Evolutionary conservation across 2,797 vertebrate genomes (phyloP).

Genomic region (Mus spretus): DNA sequence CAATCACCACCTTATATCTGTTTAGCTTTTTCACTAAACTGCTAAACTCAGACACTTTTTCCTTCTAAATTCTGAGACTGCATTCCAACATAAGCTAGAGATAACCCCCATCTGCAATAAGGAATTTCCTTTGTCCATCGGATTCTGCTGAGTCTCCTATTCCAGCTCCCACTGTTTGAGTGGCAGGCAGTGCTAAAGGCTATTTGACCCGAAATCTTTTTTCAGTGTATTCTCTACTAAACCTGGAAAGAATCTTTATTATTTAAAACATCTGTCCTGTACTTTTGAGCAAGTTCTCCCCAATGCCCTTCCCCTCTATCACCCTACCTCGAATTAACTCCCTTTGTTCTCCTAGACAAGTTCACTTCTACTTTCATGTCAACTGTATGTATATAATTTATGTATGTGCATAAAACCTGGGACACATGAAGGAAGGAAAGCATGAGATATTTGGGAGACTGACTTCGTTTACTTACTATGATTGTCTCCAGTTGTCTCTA

Average conservation of each 20-base stretch:
- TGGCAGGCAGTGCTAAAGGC: neutral
- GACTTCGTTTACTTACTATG: neutral
- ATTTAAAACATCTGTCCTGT: neutral
- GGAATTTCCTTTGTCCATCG: neutral
- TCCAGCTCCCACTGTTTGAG: neutral
- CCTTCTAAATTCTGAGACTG: neutral
- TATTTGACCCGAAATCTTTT: neutral
- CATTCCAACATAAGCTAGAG: neutral
- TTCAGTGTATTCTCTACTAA: neutral
- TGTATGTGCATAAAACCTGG: neutral
- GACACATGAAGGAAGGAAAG: neutral
- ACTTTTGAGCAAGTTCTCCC: neutral
- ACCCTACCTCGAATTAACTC: neutral
- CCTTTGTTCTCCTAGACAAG: neutral
- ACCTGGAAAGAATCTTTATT: constrained; percentile 13
- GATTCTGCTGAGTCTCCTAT: neutral
- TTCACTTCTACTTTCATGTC: neutral
- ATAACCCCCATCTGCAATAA: neutral
- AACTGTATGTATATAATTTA: neutral
- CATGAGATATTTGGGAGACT: neutral
- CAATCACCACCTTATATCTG: neutral
- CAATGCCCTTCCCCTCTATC: neutral
- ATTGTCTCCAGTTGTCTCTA: neutral
- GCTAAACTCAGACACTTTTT: neutral
- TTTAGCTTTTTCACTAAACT: neutral